A percentile compares a stretch with the other conserved stretches of the same genome.
These are phyloP conservation scores for Trochalopteron elliotii DNA, from an alignment of 2,113 vertebrate genomes.

Conservation along the genomic window DNA sequence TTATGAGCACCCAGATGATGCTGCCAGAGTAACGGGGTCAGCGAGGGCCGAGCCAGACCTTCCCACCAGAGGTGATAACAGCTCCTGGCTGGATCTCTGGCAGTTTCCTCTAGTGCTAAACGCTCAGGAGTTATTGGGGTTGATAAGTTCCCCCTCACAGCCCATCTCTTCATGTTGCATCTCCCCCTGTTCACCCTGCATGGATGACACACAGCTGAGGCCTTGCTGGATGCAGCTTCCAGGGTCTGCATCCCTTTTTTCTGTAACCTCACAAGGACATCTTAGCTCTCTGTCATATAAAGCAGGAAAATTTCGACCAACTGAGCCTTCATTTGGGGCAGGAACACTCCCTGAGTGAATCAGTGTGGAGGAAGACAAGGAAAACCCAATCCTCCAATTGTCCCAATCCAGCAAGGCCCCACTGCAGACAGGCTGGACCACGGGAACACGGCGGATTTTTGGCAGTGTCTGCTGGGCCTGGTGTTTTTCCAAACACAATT, in stretches of 20 bases:
- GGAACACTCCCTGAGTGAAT: background rate
- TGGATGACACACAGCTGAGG: background rate
- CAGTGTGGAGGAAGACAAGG: background rate
- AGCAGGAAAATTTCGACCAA: background rate
- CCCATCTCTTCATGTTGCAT: background rate
- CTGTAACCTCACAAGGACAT: background rate
- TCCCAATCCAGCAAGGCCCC: background rate
- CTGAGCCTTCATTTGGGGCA: background rate
- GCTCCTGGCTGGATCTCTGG: slow-evolving; percentile 2
- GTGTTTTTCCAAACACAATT: background rate
- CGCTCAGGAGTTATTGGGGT: background rate
- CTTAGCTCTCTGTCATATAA: background rate
- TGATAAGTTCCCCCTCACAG: background rate
- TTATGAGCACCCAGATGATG: background rate
- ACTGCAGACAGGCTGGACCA: fast-evolving
- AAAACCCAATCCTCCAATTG: background rate
- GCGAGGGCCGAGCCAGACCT: background rate
- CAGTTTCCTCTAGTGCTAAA: background rate
- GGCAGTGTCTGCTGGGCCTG: fast-evolving
- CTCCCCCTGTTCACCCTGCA: background rate
- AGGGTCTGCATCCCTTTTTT: background rate
- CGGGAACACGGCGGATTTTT: background rate
- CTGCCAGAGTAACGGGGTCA: background rate
- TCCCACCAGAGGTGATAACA: background rate
- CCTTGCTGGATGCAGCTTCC: background rate